phyloP scores from a whole-genome alignment of 2,113 vertebrate genomes.

The Apeltes quadracus region DNA sequence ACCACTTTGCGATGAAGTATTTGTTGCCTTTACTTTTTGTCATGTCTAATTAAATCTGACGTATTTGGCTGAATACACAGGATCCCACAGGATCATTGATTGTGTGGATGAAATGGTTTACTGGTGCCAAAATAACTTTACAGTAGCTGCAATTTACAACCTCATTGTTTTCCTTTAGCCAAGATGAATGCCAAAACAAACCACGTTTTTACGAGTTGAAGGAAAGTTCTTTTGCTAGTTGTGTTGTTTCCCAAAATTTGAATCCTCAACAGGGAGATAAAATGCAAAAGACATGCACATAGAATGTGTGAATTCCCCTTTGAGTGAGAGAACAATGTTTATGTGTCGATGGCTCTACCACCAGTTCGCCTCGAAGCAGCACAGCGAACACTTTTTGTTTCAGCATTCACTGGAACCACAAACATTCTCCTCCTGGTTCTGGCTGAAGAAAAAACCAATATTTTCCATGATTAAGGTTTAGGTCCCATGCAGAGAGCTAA shows the following conservation, averaged over 20 bases:
- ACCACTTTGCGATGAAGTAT: background rate
- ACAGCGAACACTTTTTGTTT: constrained; percentile 13
- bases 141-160: background rate
- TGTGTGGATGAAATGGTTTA: background rate
- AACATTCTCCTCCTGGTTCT: constrained; percentile 16
- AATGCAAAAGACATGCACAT: background rate
- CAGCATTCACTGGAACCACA: background rate
- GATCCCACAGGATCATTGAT: background rate
- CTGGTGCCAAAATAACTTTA: background rate
- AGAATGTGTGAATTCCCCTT: background rate
- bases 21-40: background rate
- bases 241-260: background rate
- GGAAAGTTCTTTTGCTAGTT: no score
- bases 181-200: background rate
- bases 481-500: background rate
- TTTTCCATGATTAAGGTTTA: background rate
- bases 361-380: constrained; percentile 4
- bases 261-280: background rate
- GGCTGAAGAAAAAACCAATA: background rate
- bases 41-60: background rate
- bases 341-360: background rate
- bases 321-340: background rate
- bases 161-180: background rate
- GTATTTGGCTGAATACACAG: no score
- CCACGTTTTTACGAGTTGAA: background rate